Percentiles rank a stretch among this genome's conserved stretches.
Evolutionary conservation across 2,113 vertebrate genomes (phyloP).

Genomic region (Atherinomorus stipes): DNA sequence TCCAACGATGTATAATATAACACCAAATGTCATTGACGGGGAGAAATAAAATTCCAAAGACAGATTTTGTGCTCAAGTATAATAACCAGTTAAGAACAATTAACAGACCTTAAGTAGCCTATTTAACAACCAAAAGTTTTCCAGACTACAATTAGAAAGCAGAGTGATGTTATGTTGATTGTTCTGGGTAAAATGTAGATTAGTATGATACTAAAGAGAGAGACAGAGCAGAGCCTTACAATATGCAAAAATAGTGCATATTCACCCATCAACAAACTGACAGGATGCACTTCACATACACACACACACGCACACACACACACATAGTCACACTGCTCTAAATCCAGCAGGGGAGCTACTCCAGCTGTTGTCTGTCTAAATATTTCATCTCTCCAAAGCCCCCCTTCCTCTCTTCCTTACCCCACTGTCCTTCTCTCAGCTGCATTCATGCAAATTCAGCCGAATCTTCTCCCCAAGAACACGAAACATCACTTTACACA

Average conservation of each 20-base stretch:
- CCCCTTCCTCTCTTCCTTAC: constrained; percentile 20
- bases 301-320: background rate
- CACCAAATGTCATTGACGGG: too few species aligned
- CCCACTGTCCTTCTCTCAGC: constrained; percentile 39
- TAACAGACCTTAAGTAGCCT: background rate
- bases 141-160: background rate
- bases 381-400: constrained; percentile 54
- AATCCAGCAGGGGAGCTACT: constrained; percentile 53
- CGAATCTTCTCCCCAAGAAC: constrained; percentile 24
- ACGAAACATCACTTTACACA: constrained; percentile 57
- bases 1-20: too few species aligned
- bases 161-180: constrained; percentile 2
- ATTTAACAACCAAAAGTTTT: background rate
- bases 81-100: constrained; percentile 8
- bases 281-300: background rate
- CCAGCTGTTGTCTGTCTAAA: constrained; percentile 62
- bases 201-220: background rate
- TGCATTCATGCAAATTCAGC: constrained; percentile 35
- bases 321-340: constrained; percentile 4
- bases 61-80: background rate
- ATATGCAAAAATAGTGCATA: constrained; percentile 3
- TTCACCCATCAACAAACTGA: constrained; percentile 4
- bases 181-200: background rate
- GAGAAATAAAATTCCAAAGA: too few species aligned
- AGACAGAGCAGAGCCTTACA: background rate